phyloP scores from a whole-genome alignment of 2,113 vertebrate genomes.

The Pelvicachromis taeniatus region DNA sequence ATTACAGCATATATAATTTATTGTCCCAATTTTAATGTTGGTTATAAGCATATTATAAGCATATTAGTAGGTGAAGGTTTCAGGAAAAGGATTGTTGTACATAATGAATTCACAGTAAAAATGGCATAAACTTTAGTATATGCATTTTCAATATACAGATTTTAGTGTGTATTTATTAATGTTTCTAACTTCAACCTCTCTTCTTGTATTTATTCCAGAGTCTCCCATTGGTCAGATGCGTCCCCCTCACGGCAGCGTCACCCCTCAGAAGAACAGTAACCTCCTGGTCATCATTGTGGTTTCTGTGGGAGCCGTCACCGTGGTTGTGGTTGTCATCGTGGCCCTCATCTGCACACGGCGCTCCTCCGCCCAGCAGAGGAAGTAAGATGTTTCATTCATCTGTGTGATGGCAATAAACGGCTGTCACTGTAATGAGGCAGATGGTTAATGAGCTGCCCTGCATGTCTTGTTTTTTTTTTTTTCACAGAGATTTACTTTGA shows the following conservation, averaged over 20 bases:
- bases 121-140: not conserved
- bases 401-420: not conserved
- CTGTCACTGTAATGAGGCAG: not conserved
- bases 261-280: slow-evolving; percentile 88
- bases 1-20: not conserved
- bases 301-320: slow-evolving; percentile 80
- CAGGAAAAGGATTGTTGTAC: not conserved
- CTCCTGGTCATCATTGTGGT: slow-evolving; percentile 89
- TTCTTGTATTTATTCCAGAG: slow-evolving; percentile 65
- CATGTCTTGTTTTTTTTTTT: not conserved
- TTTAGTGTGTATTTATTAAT: not conserved
- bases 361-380: slow-evolving; percentile 89
- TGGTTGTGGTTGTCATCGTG: slow-evolving; percentile 80
- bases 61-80: not conserved
- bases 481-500: not conserved
- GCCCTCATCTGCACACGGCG: slow-evolving; percentile 87
- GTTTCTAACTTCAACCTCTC: not conserved
- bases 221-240: slow-evolving; percentile 92
- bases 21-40: not conserved
- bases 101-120: not conserved
- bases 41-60: not conserved
- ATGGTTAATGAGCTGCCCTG: not conserved
- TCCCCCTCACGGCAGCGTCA: slow-evolving; percentile 87
- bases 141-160: not conserved
- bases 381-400: slow-evolving; percentile 73